Evolutionary conservation across 2,113 vertebrate genomes (phyloP), one percentile per base, ranked within the genome.

Genomic region (Pseudorasbora parva): DNA sequence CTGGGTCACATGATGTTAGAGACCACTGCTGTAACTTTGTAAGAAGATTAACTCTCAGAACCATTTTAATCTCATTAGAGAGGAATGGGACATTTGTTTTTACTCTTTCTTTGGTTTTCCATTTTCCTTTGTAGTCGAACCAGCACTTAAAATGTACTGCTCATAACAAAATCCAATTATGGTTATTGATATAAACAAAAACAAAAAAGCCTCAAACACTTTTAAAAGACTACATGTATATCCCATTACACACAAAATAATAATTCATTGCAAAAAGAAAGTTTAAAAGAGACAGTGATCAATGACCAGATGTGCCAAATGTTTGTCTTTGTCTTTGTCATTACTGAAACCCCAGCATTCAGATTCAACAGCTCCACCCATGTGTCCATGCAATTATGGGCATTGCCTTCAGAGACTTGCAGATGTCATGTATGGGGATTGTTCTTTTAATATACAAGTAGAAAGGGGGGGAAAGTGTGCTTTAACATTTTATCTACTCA

Each of bases 41-140:
- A 94, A 93, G 87, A 89, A 87, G 91, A 94, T 94, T 93, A 93
- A 45, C 47, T 82, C 84, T 64, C 81, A 82, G 51, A 92, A 89
- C 82, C 87, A 93, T 93, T 92, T 92, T 91, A 91, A 94, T 92
- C 91, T 88, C 89, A 90, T 92, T 90, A 91, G 76, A 25, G 79
- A 82, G 84, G 77, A 84, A 88, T 87, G 49, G 21, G 23, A 25
- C 49, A 14, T 87, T 82, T 83, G 83, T 85, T 81, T 78, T 86
- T 77, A 87, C 27, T 85, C 83, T 21, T 68, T 74, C 54, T 78
- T 82, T 75, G 12, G 7, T 41, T 79, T 33, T 43, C 30, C 15
- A 30, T 64, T 64, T 64, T 11, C 7, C 11, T 21, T 78, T 57
- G 47, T 43, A 21, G 62, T 56, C 2, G 11, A 83, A 51, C 11